Conservation (phyloP, 2,797 vertebrate genomes). For the Squalus acanthias region DNA sequence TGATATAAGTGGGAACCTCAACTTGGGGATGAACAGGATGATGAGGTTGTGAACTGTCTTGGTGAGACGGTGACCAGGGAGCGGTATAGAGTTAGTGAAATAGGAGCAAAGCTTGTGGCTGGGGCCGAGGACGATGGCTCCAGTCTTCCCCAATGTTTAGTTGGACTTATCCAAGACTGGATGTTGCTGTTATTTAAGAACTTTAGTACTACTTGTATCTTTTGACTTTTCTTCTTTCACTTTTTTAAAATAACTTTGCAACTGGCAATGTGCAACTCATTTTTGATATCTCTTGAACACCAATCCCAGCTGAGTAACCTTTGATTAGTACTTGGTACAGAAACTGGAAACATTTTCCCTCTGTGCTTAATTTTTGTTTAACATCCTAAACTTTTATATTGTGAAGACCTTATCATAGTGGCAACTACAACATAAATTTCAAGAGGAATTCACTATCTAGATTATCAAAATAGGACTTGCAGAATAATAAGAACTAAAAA, state of each 20-base stretch:
- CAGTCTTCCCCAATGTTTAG: background rate
- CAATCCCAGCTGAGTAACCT: background rate
- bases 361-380: background rate
- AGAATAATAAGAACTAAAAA: background rate
- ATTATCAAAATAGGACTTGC: background rate
- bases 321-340: background rate
- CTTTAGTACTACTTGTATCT: background rate
- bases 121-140: background rate
- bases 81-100: background rate
- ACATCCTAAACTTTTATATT: background rate
- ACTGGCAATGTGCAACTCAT: background rate
- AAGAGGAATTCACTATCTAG: background rate
- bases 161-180: background rate
- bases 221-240: background rate
- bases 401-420: background rate
- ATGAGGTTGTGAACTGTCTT: background rate
- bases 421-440: background rate
- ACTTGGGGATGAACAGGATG: background rate
- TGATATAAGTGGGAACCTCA: background rate
- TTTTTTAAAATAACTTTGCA: background rate
- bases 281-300: background rate
- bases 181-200: background rate
- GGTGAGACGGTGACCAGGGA: too few species aligned
- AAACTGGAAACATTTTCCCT: background rate
- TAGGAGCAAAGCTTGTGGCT: background rate